Evolutionary conservation across 2,797 vertebrate species (phyloP).

Genomic region (Dicrostonyx torquatus): DNA sequence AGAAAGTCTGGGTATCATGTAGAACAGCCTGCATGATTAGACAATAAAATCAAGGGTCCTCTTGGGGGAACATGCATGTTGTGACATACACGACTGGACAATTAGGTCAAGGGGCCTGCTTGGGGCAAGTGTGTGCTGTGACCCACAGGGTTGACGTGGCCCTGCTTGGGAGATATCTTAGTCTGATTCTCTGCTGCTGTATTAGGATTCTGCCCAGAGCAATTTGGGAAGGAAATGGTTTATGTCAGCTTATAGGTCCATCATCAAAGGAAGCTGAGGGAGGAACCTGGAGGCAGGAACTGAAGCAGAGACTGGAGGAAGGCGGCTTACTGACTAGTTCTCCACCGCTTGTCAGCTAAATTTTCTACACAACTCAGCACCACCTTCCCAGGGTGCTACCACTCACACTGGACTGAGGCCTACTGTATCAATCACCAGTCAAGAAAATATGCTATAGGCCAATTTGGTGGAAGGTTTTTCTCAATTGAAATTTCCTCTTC

Average conservation of each 20-base stretch:
- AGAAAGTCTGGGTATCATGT: not conserved
- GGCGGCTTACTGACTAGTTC: not conserved
- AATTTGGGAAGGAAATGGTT: not conserved
- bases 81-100: not conserved
- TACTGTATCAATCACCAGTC: not conserved
- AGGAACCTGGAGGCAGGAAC: not conserved
- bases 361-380: not conserved
- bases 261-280: not conserved
- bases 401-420: not conserved
- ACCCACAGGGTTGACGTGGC: not conserved
- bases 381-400: not conserved
- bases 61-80: fast-evolving
- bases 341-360: not conserved
- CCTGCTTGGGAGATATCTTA: not conserved
- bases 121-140: not conserved
- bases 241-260: not conserved
- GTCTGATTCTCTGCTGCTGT: not conserved
- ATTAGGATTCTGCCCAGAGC: not conserved
- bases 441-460: not conserved
- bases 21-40: not conserved
- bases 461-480: not conserved
- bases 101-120: not conserved
- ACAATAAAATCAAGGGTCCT: not conserved
- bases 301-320: not conserved
- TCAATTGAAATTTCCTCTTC: not conserved